A percentile compares a stretch with the other conserved stretches of the same genome.
phyloP scores from a whole-genome alignment of 2,113 vertebrate species.

The Etheostoma spectabile region DNA sequence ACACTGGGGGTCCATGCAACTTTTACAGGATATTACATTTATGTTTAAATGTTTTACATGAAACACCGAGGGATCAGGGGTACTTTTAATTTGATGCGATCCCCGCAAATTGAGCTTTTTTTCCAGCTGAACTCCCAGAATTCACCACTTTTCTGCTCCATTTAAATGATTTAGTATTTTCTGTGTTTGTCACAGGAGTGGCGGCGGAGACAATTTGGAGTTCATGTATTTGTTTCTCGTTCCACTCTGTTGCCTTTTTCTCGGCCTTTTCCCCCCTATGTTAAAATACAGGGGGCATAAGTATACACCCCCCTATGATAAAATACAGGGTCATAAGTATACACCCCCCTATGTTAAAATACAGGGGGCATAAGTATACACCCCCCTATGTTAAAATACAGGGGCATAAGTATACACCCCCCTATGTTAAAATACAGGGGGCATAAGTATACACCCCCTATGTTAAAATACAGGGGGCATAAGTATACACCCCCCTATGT shows the following conservation, averaged over 20 bases:
- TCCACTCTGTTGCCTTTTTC: not conserved
- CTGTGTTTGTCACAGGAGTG: not conserved
- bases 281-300: too few species aligned
- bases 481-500: too few species aligned
- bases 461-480: too few species aligned
- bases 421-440: too few species aligned
- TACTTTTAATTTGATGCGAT: not conserved
- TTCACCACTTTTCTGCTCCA: not conserved
- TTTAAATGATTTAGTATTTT: constrained; percentile 6
- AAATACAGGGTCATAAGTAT: too few species aligned
- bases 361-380: too few species aligned
- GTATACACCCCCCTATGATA: too few species aligned
- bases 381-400: too few species aligned
- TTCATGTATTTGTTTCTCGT: not conserved
- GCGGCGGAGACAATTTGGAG: not conserved
- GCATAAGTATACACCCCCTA: too few species aligned
- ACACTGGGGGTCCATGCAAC: not conserved
- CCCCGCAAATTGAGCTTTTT: not conserved
- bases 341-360: too few species aligned
- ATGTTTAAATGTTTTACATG: not conserved
- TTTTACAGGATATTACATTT: not conserved
- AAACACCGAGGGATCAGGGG: not conserved
- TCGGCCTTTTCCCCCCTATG: too few species aligned
- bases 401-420: too few species aligned
- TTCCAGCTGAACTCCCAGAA: not conserved